Percentiles rank a stretch among this genome's conserved stretches.
Conservation (phyloP, 2,888 invertebrate species). For the Melipona bicolor region DNA sequence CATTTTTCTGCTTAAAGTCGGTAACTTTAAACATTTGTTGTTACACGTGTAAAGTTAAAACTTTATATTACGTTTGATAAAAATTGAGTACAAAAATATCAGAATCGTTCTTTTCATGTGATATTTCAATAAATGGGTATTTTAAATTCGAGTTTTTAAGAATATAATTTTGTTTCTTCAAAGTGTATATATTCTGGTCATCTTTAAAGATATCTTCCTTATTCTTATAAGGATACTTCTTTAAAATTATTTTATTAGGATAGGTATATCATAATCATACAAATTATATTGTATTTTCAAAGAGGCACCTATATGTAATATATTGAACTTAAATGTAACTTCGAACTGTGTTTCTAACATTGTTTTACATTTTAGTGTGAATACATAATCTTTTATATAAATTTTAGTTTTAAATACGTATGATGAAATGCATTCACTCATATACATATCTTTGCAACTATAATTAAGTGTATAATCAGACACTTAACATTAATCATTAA, state of each 20-base stretch:
- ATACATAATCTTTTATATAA: neutral
- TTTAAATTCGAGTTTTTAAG: neutral
- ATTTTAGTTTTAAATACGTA: neutral
- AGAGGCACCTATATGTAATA: neutral
- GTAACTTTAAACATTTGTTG: neutral
- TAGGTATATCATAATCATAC: neutral
- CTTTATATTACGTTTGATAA: slow-evolving; percentile 3
- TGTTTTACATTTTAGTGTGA: neutral
- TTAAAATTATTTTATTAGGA: neutral
- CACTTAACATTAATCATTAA: slow-evolving; percentile 14
- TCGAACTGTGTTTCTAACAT: neutral
- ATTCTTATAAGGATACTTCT: neutral
- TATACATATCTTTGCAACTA: neutral
- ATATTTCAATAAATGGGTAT: neutral
- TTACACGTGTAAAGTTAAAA: neutral
- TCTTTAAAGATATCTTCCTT: neutral
- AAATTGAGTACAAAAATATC: slow-evolving; percentile 29
- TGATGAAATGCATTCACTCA: neutral
- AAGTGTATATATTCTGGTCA: neutral
- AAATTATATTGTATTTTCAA: neutral
- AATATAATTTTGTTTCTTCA: neutral
- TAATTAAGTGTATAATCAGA: slow-evolving; percentile 9
- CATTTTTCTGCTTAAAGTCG: neutral
- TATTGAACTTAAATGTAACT: neutral
- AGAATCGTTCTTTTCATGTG: neutral